These are phyloP conservation scores for Drosophila mimica DNA, from an alignment of 2,888 invertebrate genomes.

Conservation along the genomic window DNA sequence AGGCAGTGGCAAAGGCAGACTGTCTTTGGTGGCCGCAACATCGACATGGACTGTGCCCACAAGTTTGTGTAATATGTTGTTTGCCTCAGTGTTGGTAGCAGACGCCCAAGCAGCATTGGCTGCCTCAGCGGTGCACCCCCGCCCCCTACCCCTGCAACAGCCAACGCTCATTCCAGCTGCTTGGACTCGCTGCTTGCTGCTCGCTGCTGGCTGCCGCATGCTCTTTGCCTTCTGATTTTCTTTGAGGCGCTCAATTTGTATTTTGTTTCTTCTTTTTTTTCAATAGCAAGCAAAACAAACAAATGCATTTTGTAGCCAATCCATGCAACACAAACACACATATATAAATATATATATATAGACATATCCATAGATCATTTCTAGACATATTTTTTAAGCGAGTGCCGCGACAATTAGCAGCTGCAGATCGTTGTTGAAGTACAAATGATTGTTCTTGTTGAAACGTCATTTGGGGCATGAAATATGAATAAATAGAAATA, in stretches of 20 bases:
- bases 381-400: background rate
- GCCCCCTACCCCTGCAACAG: background rate
- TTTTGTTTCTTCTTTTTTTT: constrained; percentile 21
- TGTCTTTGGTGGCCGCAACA: constrained; percentile 64
- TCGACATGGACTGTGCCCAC: constrained; percentile 82
- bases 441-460: constrained; percentile 42
- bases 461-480: constrained; percentile 33
- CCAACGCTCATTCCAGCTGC: constrained; percentile 25
- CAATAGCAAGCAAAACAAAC: constrained; percentile 38
- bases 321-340: background rate
- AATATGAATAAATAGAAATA: constrained; percentile 9
- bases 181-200: constrained; percentile 14
- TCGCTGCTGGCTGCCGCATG: constrained; percentile 22
- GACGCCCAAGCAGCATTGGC: constrained; percentile 65
- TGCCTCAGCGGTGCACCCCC: constrained; percentile 27
- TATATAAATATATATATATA: background rate
- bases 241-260: constrained; percentile 34
- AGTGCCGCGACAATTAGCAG: constrained; percentile 49
- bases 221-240: constrained; percentile 4
- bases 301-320: constrained; percentile 30
- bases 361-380: background rate
- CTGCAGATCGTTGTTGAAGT: constrained; percentile 45
- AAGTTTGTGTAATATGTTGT: constrained; percentile 65
- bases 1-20: constrained; percentile 3
- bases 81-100: constrained; percentile 47